phyloP scores from a whole-genome alignment of 2,888 invertebrate species.

The Scrobipalpa costella region DNA sequence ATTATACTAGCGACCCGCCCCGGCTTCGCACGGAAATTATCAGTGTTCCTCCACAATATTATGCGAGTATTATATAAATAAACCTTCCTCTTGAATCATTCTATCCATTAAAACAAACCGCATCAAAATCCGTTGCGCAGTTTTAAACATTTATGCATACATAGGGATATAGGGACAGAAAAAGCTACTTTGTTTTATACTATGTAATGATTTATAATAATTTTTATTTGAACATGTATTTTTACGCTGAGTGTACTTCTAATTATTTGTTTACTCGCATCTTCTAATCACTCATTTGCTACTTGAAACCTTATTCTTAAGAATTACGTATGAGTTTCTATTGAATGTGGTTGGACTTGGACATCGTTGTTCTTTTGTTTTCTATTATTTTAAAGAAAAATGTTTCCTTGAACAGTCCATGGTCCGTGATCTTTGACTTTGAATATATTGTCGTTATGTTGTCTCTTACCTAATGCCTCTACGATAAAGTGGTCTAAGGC shows the following conservation, averaged over 20 bases:
- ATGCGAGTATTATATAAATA: too few relatives aligned
- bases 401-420: constrained; percentile 15
- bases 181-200: too few relatives aligned
- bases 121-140: too few relatives aligned
- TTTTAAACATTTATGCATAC: too few relatives aligned
- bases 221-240: neutral
- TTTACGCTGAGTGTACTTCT: neutral
- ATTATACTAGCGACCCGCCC: too few relatives aligned
- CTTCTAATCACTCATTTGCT: constrained; percentile 1
- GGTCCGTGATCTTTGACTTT: constrained; percentile 13
- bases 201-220: neutral
- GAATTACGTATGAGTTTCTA: constrained; percentile 2
- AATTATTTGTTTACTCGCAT: constrained; percentile 6
- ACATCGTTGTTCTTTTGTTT: constrained; percentile 19
- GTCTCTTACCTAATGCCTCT: too few relatives aligned
- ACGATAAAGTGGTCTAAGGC: too few relatives aligned
- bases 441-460: neutral
- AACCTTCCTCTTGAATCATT: too few relatives aligned
- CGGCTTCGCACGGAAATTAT: too few relatives aligned
- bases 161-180: too few relatives aligned
- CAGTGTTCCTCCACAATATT: too few relatives aligned
- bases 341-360: constrained; percentile 4
- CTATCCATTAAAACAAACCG: too few relatives aligned
- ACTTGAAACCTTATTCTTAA: neutral
- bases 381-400: constrained; percentile 15